Evolutionary conservation across 1,140 invertebrate genomes (phyloP), one percentile per base, ranked within the genome.

Genomic region (Zaprionus capensis): DNA sequence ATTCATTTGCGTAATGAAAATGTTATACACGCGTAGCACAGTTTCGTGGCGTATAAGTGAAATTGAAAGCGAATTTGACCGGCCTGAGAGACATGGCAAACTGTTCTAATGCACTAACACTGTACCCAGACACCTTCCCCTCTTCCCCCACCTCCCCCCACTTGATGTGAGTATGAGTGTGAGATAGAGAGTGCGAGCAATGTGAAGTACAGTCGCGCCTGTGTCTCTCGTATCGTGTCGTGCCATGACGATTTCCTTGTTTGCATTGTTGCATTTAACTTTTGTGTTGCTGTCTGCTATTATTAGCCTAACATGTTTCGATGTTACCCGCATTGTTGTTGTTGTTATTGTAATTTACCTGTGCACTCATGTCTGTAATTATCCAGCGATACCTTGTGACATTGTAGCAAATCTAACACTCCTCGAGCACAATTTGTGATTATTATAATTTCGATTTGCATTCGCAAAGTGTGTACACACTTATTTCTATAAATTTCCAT

Each of bases 291-390:
- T 76, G 66, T 59, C 72, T 59, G 36, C 74, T 76, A 79, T 76
- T 79, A 81, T 65, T 86, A 85, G 77, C 67, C 57, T 63, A 79
- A 79, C 72, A 73, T 64, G 55, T 74, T 73, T 69, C 44, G 56
- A 26, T 59, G 26, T 70, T 46, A 46, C 7, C 41, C 41, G 9
- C 41, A 46, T 46, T 75, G 7, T 49, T 76, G 17, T 36, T 77
- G 51, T 61, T 72, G 51, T 59, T 71, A 26, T 61, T 87, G 77
- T 76, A 84, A 79, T 90, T 84, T 84, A 90, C 75, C 84, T 90
- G 85, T 79, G 78, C 84, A 68, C 81, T 87, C 84, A 87, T 73
- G 81, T 84, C 75, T 81, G 81, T 84, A 88, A 88, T 88, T 88
- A 90, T 88, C 81, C 71, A 81, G 80, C 74, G 66, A 90, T 46